Percentiles rank a stretch among this genome's conserved stretches.
phyloP scores from a whole-genome alignment of 2,113 vertebrate species.

The Platycercus adscitus region DNA sequence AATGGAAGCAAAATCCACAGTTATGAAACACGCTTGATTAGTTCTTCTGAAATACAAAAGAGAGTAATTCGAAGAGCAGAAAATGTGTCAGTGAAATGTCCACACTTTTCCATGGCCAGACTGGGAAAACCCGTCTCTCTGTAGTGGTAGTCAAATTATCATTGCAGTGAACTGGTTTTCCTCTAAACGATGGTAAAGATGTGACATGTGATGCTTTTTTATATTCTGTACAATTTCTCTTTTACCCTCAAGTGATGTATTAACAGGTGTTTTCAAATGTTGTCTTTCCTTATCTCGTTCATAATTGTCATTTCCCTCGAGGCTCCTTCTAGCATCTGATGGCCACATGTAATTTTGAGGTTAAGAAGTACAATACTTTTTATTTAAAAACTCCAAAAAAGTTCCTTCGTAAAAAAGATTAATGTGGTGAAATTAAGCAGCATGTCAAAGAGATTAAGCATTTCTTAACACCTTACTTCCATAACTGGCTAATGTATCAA shows the following conservation, averaged over 20 bases:
- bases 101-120: not conserved
- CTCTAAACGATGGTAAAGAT: not conserved
- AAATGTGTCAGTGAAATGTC: not conserved
- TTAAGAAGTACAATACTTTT: not conserved
- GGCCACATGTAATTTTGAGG: not conserved
- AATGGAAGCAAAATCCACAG: not conserved
- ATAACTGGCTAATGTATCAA: not conserved
- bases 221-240: not conserved
- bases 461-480: not conserved
- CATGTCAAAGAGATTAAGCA: not conserved
- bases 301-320: constrained; percentile 38
- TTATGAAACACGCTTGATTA: not conserved
- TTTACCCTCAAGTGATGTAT: constrained; percentile 37
- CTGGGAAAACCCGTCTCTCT: not conserved
- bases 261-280: constrained; percentile 47
- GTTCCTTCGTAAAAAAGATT: not conserved
- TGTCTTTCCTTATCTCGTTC: constrained; percentile 47
- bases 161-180: not conserved
- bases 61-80: not conserved
- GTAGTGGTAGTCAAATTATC: not conserved
- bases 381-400: not conserved
- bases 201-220: not conserved
- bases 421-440: not conserved
- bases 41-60: not conserved
- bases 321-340: not conserved